phyloP scores from a whole-genome alignment of 2,888 invertebrate species.

The Falcaria lacertinaria region DNA sequence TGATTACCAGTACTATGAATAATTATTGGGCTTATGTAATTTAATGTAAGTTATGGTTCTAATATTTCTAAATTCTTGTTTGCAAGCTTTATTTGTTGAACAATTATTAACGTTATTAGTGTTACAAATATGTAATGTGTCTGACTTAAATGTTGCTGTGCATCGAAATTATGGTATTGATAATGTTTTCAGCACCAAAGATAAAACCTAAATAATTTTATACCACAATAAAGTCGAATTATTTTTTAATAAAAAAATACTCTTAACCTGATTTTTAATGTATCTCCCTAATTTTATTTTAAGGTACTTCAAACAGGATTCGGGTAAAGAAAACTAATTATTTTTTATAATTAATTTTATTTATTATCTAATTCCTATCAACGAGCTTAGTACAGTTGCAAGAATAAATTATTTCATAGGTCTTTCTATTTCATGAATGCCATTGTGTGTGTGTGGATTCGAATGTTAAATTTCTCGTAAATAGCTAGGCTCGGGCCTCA shows the following conservation, averaged over 20 bases:
- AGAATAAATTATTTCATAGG: slow-evolving; percentile 66
- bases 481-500: slow-evolving; percentile 5
- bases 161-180: neutral
- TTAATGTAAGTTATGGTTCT: too few relatives aligned
- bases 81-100: too few relatives aligned
- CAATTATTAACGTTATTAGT: too few relatives aligned
- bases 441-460: too few relatives aligned
- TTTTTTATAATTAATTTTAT: slow-evolving; percentile 71
- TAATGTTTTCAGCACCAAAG: neutral
- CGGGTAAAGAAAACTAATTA: slow-evolving; percentile 32
- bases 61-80: too few relatives aligned
- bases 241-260: too few relatives aligned
- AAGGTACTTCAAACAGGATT: neutral
- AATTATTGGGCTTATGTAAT: too few relatives aligned
- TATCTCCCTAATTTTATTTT: neutral
- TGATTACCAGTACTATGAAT: too few relatives aligned
- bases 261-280: too few relatives aligned
- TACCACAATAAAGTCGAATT: too few relatives aligned
- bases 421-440: slow-evolving; percentile 51
- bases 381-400: slow-evolving; percentile 75
- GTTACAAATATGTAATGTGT: too few relatives aligned
- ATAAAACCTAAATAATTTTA: neutral
- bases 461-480: too few relatives aligned
- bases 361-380: slow-evolving; percentile 77
- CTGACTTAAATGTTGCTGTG: neutral